Conservation (phyloP, 2,888 invertebrate genomes). For the Lepidonotus clava region DNA sequence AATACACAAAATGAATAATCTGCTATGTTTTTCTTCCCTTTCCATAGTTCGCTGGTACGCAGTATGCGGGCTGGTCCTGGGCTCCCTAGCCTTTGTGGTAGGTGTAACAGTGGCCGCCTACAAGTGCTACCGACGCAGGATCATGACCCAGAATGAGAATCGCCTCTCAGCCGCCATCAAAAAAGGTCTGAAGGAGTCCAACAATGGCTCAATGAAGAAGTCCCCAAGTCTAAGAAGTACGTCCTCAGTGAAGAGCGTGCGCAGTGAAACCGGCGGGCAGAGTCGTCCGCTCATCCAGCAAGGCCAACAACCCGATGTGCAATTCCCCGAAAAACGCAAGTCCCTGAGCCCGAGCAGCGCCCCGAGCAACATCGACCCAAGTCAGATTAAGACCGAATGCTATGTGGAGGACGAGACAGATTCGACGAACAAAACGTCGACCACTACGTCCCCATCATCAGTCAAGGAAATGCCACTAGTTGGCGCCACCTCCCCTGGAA, state of each 20-base stretch:
- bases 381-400: slow-evolving; percentile 55
- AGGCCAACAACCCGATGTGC: slow-evolving; percentile 50
- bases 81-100: slow-evolving; percentile 84
- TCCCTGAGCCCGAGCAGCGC: slow-evolving; percentile 48
- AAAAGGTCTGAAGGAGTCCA: slow-evolving; percentile 73
- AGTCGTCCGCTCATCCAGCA: slow-evolving; percentile 56
- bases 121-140: slow-evolving; percentile 85
- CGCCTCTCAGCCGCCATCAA: slow-evolving; percentile 78
- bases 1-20: slow-evolving; percentile 16
- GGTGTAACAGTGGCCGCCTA: slow-evolving; percentile 85
- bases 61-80: slow-evolving; percentile 85
- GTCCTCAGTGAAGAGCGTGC: slow-evolving; percentile 51
- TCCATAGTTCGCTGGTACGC: slow-evolving; percentile 80
- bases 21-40: slow-evolving; percentile 65
- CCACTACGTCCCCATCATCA: background rate
- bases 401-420: slow-evolving; percentile 55
- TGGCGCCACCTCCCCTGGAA: slow-evolving; percentile 66
- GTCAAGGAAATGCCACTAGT: background rate
- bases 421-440: slow-evolving; percentile 20
- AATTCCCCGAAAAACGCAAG: slow-evolving; percentile 18
- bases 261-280: slow-evolving; percentile 3
- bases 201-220: slow-evolving; percentile 59
- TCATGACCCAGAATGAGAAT: slow-evolving; percentile 72
- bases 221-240: slow-evolving; percentile 62
- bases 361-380: slow-evolving; percentile 30